These are phyloP conservation scores for Ctena decussata DNA, from an alignment of 2,888 invertebrate species.

Conservation along the genomic window DNA sequence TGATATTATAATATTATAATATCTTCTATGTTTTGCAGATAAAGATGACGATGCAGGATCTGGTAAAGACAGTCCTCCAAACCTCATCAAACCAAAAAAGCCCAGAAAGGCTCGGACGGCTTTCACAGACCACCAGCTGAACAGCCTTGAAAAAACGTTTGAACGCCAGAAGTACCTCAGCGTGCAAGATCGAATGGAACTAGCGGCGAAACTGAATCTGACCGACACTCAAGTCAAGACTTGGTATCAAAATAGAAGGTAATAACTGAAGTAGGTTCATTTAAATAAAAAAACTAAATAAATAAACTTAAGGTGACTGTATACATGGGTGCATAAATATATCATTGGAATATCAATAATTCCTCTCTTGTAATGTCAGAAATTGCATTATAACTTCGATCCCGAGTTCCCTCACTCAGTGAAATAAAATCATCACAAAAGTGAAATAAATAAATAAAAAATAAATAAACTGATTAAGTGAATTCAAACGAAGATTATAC, in stretches of 20 bases:
- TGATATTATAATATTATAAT: too few relatives aligned
- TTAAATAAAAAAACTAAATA: too few relatives aligned
- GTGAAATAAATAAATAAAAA: too few relatives aligned
- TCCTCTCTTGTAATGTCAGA: too few relatives aligned
- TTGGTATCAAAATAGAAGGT: constrained; percentile 99
- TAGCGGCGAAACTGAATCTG: constrained; percentile 97
- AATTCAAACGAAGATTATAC: too few relatives aligned
- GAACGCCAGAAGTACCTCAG: constrained; percentile 95
- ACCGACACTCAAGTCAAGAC: constrained; percentile 99
- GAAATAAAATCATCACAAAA: too few relatives aligned
- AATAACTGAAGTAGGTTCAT: neutral
- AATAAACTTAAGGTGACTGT: too few relatives aligned
- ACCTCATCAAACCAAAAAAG: constrained; percentile 90
- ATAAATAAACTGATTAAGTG: too few relatives aligned
- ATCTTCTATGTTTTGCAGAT: neutral
- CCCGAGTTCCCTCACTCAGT: too few relatives aligned
- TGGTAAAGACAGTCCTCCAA: constrained; percentile 2
- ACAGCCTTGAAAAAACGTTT: constrained; percentile 97
- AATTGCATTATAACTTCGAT: too few relatives aligned
- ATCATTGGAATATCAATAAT: too few relatives aligned
- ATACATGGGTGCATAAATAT: too few relatives aligned
- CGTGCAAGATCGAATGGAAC: constrained; percentile 97
- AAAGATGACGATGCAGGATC: constrained; percentile 3
- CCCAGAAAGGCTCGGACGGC: constrained; percentile 99
- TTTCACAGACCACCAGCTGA: constrained; percentile 98